Base-by-base conservation (phyloP, 2,797 vertebrate species). In the Chloroceryle inda region DNA sequence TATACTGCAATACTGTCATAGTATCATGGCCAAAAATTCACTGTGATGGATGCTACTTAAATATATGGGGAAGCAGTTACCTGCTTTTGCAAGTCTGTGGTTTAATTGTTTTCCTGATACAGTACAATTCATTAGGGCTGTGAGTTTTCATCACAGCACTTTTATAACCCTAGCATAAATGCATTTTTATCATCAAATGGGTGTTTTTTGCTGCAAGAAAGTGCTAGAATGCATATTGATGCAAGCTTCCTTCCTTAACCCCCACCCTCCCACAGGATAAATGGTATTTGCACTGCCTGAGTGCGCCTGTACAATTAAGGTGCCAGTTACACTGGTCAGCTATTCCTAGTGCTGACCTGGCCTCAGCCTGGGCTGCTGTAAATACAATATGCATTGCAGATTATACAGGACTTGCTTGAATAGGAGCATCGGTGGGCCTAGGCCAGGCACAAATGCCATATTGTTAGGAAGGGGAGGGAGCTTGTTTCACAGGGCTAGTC, bases 401-500 rank as follows among this genome's bases (percentile, higher is more conserved):
- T 71, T 31, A 59, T 85, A 88, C 56, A 52, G 55, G 29, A 79
- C 64, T 35, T 16, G 3, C 74, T 27, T 63, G 44, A 49, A 68
- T 15, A 35, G 15, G 27, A 81, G 31, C 81, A 47, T 78, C 81
- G 56, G 67, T 0, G 0, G 15, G 16, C n/a, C 33, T 0, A 1
- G 61, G 24, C 4, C 1, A 1, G 73, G 23, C 78, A 50, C 69
- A 38, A 49, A 33, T 7, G 1, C 23, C 0, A 5, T 20, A 5
- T 45, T 82, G 23, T 85, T 89, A 40, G 78, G 50, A 72, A 87
- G 13, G 45, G 58, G 40, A 82, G 58, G 74, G 59, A 92, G 50
- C 73, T 82, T 0, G 1, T 82, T 67, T 89, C 18, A 1, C 52
- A 7, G 45, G 44, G 11, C 22, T 47, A 21, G 50, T 62, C 59